phyloP scores from a whole-genome alignment of 2,797 vertebrate species.

The Epinephelus awoara region DNA sequence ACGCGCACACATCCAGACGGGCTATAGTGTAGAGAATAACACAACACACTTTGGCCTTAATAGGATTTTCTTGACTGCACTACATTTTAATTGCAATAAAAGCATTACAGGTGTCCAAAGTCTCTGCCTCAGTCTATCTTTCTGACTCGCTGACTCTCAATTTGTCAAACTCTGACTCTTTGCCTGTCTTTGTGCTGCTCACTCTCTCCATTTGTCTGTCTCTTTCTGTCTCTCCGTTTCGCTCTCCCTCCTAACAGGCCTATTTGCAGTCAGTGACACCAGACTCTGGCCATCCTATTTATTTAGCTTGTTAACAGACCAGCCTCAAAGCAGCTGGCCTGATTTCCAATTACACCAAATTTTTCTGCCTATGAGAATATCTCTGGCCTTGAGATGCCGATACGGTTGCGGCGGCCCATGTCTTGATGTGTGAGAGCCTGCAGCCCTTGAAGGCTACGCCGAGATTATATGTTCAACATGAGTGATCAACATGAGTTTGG shows the following conservation, averaged over 20 bases:
- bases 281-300: conserved; percentile 62
- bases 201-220: conserved; percentile 4
- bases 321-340: conserved; percentile 55
- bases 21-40: conserved; percentile 49
- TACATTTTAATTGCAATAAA: conserved; percentile 56
- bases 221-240: conserved; percentile 3
- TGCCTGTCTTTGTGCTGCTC: conserved; percentile 12
- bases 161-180: conserved; percentile 18
- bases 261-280: conserved; percentile 63
- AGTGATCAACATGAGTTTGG: conserved; percentile 31
- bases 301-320: conserved; percentile 72
- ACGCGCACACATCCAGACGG: conserved; percentile 19
- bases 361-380: conserved; percentile 41
- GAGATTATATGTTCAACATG: conserved; percentile 37
- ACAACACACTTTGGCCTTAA: conserved; percentile 35
- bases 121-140: conserved; percentile 20
- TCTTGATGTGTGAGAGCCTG: conserved; percentile 22
- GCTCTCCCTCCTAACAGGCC: conserved; percentile 24
- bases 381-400: conserved; percentile 32
- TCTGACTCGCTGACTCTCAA: conserved; percentile 10
- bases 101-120: conserved; percentile 47
- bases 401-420: not conserved
- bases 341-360: conserved; percentile 65
- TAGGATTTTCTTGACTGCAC: conserved; percentile 47
- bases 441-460: conserved; percentile 5